phyloP scores from a whole-genome alignment of 64 coral and sea anemone genomes.

The Orbicella faveolata region DNA sequence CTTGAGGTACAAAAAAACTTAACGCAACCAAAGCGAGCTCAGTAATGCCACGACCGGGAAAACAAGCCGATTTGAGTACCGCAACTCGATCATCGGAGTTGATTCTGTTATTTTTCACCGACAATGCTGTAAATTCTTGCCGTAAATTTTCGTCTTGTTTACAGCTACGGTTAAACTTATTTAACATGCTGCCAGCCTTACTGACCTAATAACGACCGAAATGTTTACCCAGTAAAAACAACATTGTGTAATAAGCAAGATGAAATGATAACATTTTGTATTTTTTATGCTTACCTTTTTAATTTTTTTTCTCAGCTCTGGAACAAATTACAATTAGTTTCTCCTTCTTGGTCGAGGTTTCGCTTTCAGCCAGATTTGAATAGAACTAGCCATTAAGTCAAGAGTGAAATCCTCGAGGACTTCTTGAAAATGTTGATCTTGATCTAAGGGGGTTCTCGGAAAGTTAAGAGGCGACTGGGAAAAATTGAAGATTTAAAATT shows the following conservation, averaged over 20 bases:
- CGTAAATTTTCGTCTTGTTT: neutral
- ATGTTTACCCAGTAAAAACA: conserved; percentile 12
- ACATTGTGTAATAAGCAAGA: neutral
- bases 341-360: neutral
- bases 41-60: no score
- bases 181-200: neutral
- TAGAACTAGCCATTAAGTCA: neutral
- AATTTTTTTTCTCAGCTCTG: neutral
- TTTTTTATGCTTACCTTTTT: neutral
- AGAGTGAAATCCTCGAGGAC: neutral
- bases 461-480: neutral
- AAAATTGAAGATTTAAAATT: conserved; percentile 31
- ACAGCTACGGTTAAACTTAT: neutral
- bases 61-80: neutral
- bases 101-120: no score
- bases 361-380: neutral
- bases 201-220: neutral
- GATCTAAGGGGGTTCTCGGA: neutral
- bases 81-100: neutral
- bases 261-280: neutral
- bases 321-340: conserved; percentile 9
- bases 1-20: no score
- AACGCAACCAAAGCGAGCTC: no score
- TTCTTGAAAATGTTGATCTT: neutral
- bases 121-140: neutral